phyloP scores from a whole-genome alignment of 1,140 invertebrate species.

The Diabrotica undecimpunctata region DNA sequence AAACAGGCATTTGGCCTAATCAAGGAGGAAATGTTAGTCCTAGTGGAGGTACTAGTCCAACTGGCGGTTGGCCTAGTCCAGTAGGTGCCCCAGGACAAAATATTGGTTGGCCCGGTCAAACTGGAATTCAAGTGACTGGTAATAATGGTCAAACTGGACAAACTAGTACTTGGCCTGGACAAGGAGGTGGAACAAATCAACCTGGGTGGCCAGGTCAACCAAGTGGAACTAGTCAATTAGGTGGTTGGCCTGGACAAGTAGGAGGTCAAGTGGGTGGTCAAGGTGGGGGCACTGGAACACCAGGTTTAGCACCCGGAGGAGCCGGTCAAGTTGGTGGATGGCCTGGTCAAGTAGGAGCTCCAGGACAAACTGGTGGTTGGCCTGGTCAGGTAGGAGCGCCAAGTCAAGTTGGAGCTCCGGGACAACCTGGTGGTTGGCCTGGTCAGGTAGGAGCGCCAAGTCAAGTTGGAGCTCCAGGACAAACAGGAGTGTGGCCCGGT shows the following conservation, averaged over 20 bases:
- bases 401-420: not conserved
- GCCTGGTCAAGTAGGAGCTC: slow-evolving; percentile 12
- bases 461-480: slow-evolving; percentile 12
- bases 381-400: not conserved
- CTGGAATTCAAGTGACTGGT: not conserved
- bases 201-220: slow-evolving; percentile 18
- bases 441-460: not conserved
- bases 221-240: slow-evolving; percentile 23
- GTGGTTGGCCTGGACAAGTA: slow-evolving; percentile 21
- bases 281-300: slow-evolving; percentile 9
- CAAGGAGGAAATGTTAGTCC: slow-evolving; percentile 10
- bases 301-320: slow-evolving; percentile 24
- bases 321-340: slow-evolving; percentile 17
- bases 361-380: slow-evolving; percentile 18
- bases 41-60: slow-evolving; percentile 24
- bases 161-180: slow-evolving; percentile 10
- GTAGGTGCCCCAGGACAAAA: slow-evolving; percentile 17
- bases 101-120: not conserved
- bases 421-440: not conserved
- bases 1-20: not conserved
- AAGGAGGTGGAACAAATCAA: slow-evolving; percentile 13
- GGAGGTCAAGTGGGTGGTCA: slow-evolving; percentile 7
- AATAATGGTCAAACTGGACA: slow-evolving; percentile 19
- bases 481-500: not conserved
- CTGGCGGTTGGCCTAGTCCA: slow-evolving; percentile 22